Conservation (phyloP, 2,113 vertebrate genomes). For the Prolemur simus region DNA sequence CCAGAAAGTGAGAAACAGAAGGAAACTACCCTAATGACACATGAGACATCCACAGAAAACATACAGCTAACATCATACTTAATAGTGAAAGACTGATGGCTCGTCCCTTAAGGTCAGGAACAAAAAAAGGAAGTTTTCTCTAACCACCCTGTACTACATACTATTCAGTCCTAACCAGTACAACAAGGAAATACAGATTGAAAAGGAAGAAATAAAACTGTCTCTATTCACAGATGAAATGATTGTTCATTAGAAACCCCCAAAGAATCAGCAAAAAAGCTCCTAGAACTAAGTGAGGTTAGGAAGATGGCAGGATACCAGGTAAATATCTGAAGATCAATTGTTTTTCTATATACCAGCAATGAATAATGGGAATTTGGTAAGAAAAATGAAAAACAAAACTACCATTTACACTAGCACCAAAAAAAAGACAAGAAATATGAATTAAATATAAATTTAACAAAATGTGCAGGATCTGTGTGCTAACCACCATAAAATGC, state of each 20-base stretch:
- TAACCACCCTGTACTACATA: neutral
- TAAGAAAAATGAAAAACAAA: neutral
- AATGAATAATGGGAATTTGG: neutral
- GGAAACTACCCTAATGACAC: neutral
- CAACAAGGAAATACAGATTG: neutral
- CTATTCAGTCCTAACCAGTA: neutral
- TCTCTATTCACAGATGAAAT: neutral
- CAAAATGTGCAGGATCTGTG: neutral
- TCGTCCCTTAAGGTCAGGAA: neutral
- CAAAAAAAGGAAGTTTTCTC: neutral
- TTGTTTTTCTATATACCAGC: neutral
- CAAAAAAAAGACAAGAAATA: neutral
- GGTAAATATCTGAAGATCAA: neutral
- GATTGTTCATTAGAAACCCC: neutral
- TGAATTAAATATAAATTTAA: neutral
- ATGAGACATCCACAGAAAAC: neutral
- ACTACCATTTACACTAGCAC: neutral
- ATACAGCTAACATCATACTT: neutral
- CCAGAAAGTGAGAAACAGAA: neutral
- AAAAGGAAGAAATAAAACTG: neutral
- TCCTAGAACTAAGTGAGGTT: neutral
- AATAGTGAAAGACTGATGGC: neutral
- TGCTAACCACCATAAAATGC: neutral
- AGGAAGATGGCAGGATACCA: neutral
- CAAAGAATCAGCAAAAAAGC: neutral